Evolutionary conservation across 1,140 invertebrate species (phyloP), one percentile per base, ranked within the genome.

Genomic region (Zeugodacus cucurbitae): DNA sequence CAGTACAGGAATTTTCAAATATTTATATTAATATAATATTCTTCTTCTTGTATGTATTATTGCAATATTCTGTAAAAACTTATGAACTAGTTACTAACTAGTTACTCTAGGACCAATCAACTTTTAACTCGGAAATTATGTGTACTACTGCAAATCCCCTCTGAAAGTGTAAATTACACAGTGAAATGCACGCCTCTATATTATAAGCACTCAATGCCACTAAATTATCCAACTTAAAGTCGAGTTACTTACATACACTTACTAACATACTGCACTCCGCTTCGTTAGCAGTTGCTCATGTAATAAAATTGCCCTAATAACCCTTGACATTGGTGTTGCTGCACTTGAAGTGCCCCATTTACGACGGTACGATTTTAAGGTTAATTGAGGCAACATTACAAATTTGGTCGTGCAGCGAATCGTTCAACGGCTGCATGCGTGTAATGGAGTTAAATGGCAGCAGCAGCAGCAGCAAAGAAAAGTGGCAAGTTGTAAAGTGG

Each of bases 251-350:
- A 67, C 32, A 26, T 26, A 8, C 10, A 26, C 59, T 26, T 57
- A 11, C 3, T 5, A 26, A 22, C 59, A 62, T 10, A 62, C 29
- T 67, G 11, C 29, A 37, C 67, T 74, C 5, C 34, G 34, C 67
- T 74, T 32, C 67, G 34, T 74, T 70, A 70, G 64, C 29, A 32
- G 32, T 70, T 37, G 67, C 32, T 74, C 67, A 37, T 74, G 67
- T 74, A 74, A 74, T 74, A 41, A 74, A 74, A 74, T 74, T 74
- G 67, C 67, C 34, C 67, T 34, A 82, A 82, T 82, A 48, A 48
- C 74, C 74, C 41, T 54, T 82, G 74, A 82, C 74, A 82, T 44
- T 82, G 74, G 41, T 82, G 41, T 34, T 48, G 41, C n/a, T 82
- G 41, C 74, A 82, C 74, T 82, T 82, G 74, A 44, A 82, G 22